These are phyloP conservation scores for Propithecus coquereli DNA, from an alignment of 2,113 vertebrate genomes.

Conservation along the genomic window DNA sequence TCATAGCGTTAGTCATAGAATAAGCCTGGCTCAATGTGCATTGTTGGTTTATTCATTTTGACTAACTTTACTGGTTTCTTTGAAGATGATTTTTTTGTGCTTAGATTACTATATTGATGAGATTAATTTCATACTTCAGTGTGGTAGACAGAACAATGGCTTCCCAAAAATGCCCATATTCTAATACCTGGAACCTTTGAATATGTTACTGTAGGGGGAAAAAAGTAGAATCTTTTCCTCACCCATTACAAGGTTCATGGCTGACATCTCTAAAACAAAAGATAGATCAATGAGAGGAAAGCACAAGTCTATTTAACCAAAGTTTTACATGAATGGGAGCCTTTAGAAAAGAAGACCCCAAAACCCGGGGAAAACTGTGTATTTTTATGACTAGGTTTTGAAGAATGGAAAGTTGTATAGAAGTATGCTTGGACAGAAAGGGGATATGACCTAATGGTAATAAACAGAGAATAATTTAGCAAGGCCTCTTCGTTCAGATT, in stretches of 20 bases:
- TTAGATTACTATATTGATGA: not conserved
- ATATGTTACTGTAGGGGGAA: not conserved
- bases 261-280: not conserved
- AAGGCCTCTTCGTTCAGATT: not conserved
- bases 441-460: not conserved
- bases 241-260: not conserved
- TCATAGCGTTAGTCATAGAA: slow-evolving; percentile 27
- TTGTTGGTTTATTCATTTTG: not conserved
- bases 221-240: not conserved
- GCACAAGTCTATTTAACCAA: not conserved
- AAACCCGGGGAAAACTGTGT: not conserved
- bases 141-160: not conserved
- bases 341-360: not conserved
- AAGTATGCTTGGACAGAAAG: not conserved
- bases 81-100: not conserved
- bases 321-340: not conserved
- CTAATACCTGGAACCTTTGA: not conserved
- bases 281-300: not conserved
- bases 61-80: not conserved
- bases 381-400: not conserved
- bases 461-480: not conserved
- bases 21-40: not conserved
- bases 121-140: not conserved
- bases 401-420: not conserved
- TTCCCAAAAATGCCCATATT: not conserved